Conservation (phyloP, 2,113 vertebrate species). For the Dromaius novaehollandiae region DNA sequence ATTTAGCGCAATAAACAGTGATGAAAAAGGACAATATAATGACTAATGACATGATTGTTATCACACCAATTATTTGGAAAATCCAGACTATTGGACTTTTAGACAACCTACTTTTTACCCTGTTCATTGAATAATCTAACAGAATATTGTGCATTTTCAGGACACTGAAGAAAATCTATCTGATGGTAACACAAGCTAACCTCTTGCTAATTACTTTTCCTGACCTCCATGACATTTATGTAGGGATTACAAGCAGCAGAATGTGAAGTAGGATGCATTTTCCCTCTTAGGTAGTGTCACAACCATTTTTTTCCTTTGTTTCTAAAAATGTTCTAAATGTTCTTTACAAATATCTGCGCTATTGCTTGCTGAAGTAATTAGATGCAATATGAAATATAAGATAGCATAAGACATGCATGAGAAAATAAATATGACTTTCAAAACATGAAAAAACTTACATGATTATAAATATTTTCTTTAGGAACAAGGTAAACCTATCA, state of each 20-base stretch:
- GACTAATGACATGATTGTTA: background rate
- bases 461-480: background rate
- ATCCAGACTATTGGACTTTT: background rate
- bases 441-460: background rate
- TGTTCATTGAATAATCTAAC: constrained; percentile 29
- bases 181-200: background rate
- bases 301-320: background rate
- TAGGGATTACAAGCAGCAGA: background rate
- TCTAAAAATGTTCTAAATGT: background rate
- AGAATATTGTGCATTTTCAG: constrained; percentile 15
- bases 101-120: background rate
- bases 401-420: background rate
- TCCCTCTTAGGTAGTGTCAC: background rate
- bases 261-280: background rate
- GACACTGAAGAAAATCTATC: constrained; percentile 36
- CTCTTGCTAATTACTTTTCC: constrained; percentile 51
- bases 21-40: background rate
- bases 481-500: background rate
- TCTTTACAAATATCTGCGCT: background rate
- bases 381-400: background rate
- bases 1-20: background rate
- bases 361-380: background rate
- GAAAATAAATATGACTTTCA: background rate
- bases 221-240: background rate
- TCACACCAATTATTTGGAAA: background rate